These are phyloP conservation scores for Neodon shergylaensis DNA, from an alignment of 2,113 vertebrate species.

Conservation along the genomic window DNA sequence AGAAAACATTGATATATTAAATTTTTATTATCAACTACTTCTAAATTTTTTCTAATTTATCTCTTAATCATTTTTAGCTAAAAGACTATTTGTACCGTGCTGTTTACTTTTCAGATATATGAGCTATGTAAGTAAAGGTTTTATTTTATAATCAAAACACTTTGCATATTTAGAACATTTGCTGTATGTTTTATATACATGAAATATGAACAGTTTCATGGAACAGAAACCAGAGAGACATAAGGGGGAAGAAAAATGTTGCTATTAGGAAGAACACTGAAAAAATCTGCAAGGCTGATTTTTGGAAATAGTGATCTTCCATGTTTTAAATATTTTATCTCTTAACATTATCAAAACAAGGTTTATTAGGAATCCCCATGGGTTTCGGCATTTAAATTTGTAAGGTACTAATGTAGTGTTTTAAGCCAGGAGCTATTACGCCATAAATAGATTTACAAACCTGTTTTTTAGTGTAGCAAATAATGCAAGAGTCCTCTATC, in stretches of 20 bases:
- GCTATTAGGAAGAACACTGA: neutral
- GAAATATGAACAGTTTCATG: neutral
- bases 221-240: neutral
- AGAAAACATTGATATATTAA: conserved; percentile 20
- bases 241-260: neutral
- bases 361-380: neutral
- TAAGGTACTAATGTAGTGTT: neutral
- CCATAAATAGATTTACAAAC: neutral
- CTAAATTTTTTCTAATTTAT: neutral
- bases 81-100: neutral
- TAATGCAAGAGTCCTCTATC: neutral
- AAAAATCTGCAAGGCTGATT: conserved; percentile 3
- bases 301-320: neutral
- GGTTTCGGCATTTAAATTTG: neutral
- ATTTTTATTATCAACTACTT: neutral
- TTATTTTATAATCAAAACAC: conserved; percentile 32
- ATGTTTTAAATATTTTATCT: neutral
- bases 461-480: neutral
- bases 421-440: neutral
- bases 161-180: neutral
- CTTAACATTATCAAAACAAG: conserved; percentile 17
- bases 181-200: neutral
- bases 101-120: conserved; percentile 11
- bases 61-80: neutral
- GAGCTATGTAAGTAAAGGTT: neutral